Base-by-base conservation (phyloP, 2,797 vertebrate genomes). In the Danio albolineatus region DNA sequence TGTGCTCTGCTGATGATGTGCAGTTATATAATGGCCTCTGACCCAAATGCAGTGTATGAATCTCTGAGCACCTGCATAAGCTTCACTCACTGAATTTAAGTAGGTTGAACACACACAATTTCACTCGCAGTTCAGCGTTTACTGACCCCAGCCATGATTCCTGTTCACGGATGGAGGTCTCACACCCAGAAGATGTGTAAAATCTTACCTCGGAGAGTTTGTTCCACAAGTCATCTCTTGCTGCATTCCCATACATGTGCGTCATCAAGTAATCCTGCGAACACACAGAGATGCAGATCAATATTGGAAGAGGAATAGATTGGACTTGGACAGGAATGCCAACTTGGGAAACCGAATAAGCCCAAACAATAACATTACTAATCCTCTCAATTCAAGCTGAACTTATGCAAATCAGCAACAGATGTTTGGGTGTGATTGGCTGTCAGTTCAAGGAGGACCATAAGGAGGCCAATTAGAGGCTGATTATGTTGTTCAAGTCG, bases 191-290 rank as follows among this genome's bases (percentile, higher is more conserved):
- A 59, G 79, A 75, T 78, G 69, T 57, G n/a, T 41, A 19, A 51
- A 54, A 49, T 1, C 79, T 92, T 94, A 99, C 98, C 97, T 98
- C 95, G 71, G 97, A 95, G 56, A 99, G 83, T 57, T 95, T 97
- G 90, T 94, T 96, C 97, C 98, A 98, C 71, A 99, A 95, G 92
- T 99, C 97, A 61, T 97, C 96, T 89, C 97, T 94, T 83, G 95
- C 97, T 17, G 97, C 97, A 79, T 98, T 99, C 79, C 97, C 92
- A 86, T 97, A 99, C 92, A 98, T 99, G 89, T 99, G 96, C 88
- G 96, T 97, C 88, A 95, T 96, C 92, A 99, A 93, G 86, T 97
- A 99, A 90, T 98, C 97, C 98, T 99, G 91, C 3, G 57, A 78
- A 78, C 43, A 78, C 21, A 60, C 43, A 41, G 21, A 67, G 21